phyloP scores from a whole-genome alignment of 2,888 invertebrate species.

The Drosophila rubida region DNA sequence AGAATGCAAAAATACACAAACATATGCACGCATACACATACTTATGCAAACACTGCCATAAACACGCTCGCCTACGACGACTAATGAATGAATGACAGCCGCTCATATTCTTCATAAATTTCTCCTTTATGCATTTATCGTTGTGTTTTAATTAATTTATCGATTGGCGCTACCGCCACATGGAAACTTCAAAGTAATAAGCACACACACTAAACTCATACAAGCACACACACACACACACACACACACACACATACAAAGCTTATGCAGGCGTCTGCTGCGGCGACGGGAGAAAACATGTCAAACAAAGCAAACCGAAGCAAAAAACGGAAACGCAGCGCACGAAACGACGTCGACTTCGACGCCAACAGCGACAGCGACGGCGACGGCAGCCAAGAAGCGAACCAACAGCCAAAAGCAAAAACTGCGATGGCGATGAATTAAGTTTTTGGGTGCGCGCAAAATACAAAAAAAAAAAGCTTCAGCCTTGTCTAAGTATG shows the following conservation, averaged over 20 bases:
- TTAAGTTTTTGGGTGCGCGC: slow-evolving; percentile 63
- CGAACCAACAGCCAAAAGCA: slow-evolving; percentile 69
- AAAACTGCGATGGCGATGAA: slow-evolving; percentile 70
- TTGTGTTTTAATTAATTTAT: slow-evolving; percentile 67
- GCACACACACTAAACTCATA: slow-evolving; percentile 31
- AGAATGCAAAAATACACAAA: not conserved
- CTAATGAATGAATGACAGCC: slow-evolving; percentile 7
- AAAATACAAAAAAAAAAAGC: slow-evolving; percentile 32
- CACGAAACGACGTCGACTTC: slow-evolving; percentile 34
- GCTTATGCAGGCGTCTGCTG: slow-evolving; percentile 37
- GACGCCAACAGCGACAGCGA: slow-evolving; percentile 19
- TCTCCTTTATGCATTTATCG: slow-evolving; percentile 39
- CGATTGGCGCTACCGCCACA: slow-evolving; percentile 54
- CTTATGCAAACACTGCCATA: not conserved
- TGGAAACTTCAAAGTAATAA: slow-evolving; percentile 63
- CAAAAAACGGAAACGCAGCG: slow-evolving; percentile 61
- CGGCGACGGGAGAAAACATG: slow-evolving; percentile 58
- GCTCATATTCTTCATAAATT: slow-evolving; percentile 37
- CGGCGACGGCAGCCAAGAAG: slow-evolving; percentile 28
- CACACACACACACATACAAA: slow-evolving; percentile 3
- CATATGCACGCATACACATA: not conserved
- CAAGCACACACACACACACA: slow-evolving; percentile 29
- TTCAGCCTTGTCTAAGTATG: slow-evolving; percentile 17
- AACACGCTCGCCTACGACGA: not conserved
- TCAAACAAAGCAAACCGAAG: slow-evolving; percentile 67